A percentile compares a stretch with the other conserved stretches of the same genome.
Conservation (phyloP, 2,113 vertebrate genomes). For the Tympanuchus pallidicinctus region DNA sequence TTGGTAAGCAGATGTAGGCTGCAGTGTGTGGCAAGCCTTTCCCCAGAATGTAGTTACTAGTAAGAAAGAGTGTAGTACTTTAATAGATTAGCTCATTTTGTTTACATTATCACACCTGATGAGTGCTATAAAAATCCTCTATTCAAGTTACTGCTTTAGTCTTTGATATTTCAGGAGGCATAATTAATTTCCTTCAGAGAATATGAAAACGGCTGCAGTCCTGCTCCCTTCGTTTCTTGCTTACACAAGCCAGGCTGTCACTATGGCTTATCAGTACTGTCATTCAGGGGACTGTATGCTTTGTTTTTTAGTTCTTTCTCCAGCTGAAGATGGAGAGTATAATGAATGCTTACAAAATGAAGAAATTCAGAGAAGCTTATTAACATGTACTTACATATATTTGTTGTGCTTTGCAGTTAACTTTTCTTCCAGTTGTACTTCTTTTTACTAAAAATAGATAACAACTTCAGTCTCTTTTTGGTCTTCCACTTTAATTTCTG, state of each 20-base stretch:
- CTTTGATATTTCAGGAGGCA: not conserved
- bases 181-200: not conserved
- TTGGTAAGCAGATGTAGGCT: rapidly evolving
- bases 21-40: not conserved
- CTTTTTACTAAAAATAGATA: not conserved
- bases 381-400: not conserved
- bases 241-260: not conserved
- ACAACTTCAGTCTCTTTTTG: not conserved
- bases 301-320: not conserved
- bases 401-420: not conserved
- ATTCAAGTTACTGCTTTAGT: not conserved
- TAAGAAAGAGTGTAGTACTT: not conserved
- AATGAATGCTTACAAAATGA: not conserved
- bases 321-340: not conserved
- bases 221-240: not conserved
- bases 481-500: not conserved
- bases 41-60: rapidly evolving
- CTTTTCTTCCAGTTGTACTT: not conserved
- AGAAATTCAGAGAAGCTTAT: not conserved
- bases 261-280: not conserved
- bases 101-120: not conserved
- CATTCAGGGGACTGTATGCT: not conserved
- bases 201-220: not conserved
- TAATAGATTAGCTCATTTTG: not conserved
- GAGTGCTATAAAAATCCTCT: not conserved